Conservation (phyloP, 1,140 invertebrate species). For the Tetramorium alpestre region DNA sequence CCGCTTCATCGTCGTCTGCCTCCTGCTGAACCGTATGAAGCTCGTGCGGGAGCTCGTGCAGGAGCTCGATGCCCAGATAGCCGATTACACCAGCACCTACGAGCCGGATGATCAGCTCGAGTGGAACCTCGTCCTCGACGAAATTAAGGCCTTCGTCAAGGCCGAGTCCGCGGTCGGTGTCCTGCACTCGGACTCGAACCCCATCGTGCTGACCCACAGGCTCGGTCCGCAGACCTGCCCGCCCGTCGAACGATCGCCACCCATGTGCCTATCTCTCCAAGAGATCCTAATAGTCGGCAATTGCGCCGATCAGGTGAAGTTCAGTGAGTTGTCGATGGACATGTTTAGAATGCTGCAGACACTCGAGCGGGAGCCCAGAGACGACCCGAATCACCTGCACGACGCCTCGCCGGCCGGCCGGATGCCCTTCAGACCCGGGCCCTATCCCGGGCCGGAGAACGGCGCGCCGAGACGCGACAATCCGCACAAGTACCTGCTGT, state of each 20-base stretch:
- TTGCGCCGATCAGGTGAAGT: constrained; percentile 98
- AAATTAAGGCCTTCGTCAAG: constrained; percentile 98
- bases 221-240: constrained; percentile 94
- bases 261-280: constrained; percentile 95
- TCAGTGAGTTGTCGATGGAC: constrained; percentile 98
- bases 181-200: constrained; percentile 94
- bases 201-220: constrained; percentile 93
- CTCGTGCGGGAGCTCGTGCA: constrained; percentile 96
- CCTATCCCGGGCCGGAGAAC: constrained; percentile 89
- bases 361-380: constrained; percentile 95
- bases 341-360: constrained; percentile 99
- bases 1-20: constrained; percentile 98
- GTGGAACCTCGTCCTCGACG: constrained; percentile 97
- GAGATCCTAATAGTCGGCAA: constrained; percentile 98
- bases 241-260: constrained; percentile 93
- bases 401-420: constrained; percentile 95
- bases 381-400: constrained; percentile 93
- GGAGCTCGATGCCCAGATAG: constrained; percentile 96
- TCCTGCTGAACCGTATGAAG: constrained; percentile 97
- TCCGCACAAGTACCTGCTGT: constrained; percentile 98
- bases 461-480: constrained; percentile 93
- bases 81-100: constrained; percentile 97
- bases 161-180: constrained; percentile 96
- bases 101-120: constrained; percentile 98
- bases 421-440: constrained; percentile 88